phyloP scores from a whole-genome alignment of 2,888 invertebrate species.

The Coelogynopora nodosa region DNA sequence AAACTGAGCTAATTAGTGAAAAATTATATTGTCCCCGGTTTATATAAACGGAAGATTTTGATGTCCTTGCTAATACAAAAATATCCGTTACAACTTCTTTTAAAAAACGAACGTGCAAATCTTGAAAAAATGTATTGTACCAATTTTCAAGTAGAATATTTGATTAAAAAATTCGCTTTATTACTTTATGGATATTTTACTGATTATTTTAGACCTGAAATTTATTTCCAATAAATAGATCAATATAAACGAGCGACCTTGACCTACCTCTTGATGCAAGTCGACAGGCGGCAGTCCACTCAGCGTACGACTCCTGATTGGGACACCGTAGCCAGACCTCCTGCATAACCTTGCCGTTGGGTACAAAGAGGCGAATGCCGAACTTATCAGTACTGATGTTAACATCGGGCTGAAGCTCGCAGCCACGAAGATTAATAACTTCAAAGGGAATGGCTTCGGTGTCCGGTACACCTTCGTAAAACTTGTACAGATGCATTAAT shows the following conservation, averaged over 20 bases:
- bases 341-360: constrained; percentile 67
- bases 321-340: constrained; percentile 76
- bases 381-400: constrained; percentile 84
- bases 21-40: no score
- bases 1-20: no score
- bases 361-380: constrained; percentile 80
- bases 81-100: no score
- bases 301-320: constrained; percentile 77
- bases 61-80: no score
- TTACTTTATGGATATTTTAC: no score
- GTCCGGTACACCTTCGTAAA: neutral
- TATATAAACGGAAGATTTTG: no score
- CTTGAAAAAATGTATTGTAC: no score
- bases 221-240: constrained; percentile 59
- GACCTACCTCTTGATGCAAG: no score
- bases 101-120: no score
- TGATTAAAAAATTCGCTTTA: no score
- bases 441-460: no score
- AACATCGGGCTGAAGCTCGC: constrained; percentile 67
- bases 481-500: neutral
- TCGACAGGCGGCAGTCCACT: constrained; percentile 95
- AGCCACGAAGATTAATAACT: constrained; percentile 48
- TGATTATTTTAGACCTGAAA: neutral
- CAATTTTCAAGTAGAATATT: no score
- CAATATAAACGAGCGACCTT: constrained; percentile 84